Evolutionary conservation across 2,113 vertebrate genomes (phyloP), one percentile per base, ranked within the genome.

Genomic region (Caranx melampygus): DNA sequence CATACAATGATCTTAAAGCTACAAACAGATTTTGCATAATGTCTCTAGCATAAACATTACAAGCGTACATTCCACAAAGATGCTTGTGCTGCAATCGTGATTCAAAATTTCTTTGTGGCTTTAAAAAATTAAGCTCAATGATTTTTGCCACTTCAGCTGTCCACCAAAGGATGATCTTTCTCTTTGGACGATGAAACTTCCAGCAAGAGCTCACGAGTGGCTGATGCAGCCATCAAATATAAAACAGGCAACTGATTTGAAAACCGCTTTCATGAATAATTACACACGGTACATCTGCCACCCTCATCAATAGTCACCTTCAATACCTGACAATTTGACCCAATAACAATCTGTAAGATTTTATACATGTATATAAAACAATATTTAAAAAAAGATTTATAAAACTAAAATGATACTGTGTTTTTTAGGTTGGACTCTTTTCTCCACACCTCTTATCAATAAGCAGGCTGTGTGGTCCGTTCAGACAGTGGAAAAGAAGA

Each of bases 191-290:
- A 88, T 85, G 77, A 84, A 70, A 86, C 81, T 60, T 92, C 86
- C 90, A 91, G 76, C 81, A 49, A 83, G 81, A 91, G 78, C 75
- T 88, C 66, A 52, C 51, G 69, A 89, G 40, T 73, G 94, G 94
- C 93, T 95, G 94, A 94, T 94, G 93, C 94, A 95, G 94, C 94
- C 92, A 82, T 93, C 90, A 85, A 87, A 83, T 83, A 79, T 57
- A 69, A 69, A 86, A 85, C 58, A 79, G 87, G 89, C 83, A 88
- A 91, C 86, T 59, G 81, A 80, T 85, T 75, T 80, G 37, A 87
- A 87, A 85, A 82, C 78, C 20, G 12, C 73, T 80, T 81, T 85
- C 81, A 82, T 83, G 86, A 88, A 87, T 77, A 87, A 90, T 83
- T 79, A 84, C 72, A 88, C 79, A 88, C 86, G 73, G 63, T 81